phyloP scores from a whole-genome alignment of 2,797 vertebrate genomes.

The Anguilla marmorata region DNA sequence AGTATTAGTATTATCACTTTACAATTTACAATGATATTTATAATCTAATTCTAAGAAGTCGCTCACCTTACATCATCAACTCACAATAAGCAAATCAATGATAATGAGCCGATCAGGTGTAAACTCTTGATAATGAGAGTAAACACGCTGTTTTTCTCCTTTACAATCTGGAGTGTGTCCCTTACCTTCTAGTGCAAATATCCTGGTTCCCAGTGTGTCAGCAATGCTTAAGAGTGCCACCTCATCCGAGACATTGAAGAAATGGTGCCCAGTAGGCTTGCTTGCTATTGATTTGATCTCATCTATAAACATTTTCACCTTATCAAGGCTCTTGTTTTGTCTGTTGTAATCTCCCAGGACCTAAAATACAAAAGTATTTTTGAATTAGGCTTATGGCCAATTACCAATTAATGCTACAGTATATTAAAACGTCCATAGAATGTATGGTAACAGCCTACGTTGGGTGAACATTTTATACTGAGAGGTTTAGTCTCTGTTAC shows the following conservation, averaged over 20 bases:
- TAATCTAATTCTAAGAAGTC: background rate
- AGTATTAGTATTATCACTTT: no score
- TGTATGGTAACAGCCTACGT: background rate
- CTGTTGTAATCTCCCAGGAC: slow-evolving; percentile 93
- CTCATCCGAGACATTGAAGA: slow-evolving; percentile 97
- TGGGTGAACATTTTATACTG: background rate
- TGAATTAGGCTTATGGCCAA: background rate
- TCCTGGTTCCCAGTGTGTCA: slow-evolving; percentile 87
- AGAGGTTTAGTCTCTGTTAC: background rate
- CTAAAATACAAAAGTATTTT: slow-evolving; percentile 58
- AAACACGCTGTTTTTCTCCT: background rate
- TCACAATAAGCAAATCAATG: background rate
- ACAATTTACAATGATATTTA: background rate
- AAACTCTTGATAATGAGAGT: background rate
- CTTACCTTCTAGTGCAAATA: slow-evolving; percentile 97
- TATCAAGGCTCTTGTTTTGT: slow-evolving; percentile 81
- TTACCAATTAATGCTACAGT: background rate
- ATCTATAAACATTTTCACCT: slow-evolving; percentile 79
- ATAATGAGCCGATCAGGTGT: background rate
- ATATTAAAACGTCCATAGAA: background rate
- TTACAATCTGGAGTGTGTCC: background rate
- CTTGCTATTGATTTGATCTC: slow-evolving; percentile 93
- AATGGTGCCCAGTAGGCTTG: slow-evolving; percentile 83
- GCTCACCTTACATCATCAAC: background rate
- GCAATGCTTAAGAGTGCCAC: slow-evolving; percentile 85